Conservation (phyloP, 2,888 invertebrate species). For the Hofmannophila pseudospretella region DNA sequence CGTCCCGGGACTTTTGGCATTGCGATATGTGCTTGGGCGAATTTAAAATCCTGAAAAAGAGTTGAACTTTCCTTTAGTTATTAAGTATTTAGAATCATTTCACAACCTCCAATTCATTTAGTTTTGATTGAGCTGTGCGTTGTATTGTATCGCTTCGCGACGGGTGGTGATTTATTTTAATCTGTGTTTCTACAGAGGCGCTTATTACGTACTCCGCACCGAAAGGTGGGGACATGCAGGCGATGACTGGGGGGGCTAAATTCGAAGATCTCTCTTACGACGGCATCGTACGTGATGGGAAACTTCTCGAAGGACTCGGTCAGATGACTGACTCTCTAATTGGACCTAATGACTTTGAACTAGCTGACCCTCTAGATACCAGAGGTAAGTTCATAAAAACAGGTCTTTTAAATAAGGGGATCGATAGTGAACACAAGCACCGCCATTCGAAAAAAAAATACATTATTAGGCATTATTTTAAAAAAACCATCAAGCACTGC, state of each 20-base stretch:
- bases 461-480: too few relatives aligned
- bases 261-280: conserved; percentile 90
- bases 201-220: conserved; percentile 83
- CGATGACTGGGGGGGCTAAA: conserved; percentile 81
- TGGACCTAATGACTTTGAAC: conserved; percentile 82
- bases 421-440: too few relatives aligned
- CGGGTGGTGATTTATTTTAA: conserved; percentile 29
- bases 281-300: conserved; percentile 76
- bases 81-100: not conserved
- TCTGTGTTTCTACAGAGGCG: conserved; percentile 76
- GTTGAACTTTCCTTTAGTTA: not conserved
- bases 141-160: conserved; percentile 20
- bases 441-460: too few relatives aligned
- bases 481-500: too few relatives aligned
- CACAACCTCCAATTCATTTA: not conserved
- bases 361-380: conserved; percentile 76
- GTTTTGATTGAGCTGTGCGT: not conserved
- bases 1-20: conserved; percentile 35
- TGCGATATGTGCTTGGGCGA: conserved; percentile 7
- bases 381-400: conserved; percentile 73
- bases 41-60: not conserved
- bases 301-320: conserved; percentile 84
- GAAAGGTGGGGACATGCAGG: conserved; percentile 79
- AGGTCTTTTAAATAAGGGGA: too few relatives aligned
- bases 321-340: conserved; percentile 87